A percentile compares a stretch with the other conserved stretches of the same genome.
phyloP scores from a whole-genome alignment of 2,888 invertebrate genomes.

The Prostheceraeus crozeri region DNA sequence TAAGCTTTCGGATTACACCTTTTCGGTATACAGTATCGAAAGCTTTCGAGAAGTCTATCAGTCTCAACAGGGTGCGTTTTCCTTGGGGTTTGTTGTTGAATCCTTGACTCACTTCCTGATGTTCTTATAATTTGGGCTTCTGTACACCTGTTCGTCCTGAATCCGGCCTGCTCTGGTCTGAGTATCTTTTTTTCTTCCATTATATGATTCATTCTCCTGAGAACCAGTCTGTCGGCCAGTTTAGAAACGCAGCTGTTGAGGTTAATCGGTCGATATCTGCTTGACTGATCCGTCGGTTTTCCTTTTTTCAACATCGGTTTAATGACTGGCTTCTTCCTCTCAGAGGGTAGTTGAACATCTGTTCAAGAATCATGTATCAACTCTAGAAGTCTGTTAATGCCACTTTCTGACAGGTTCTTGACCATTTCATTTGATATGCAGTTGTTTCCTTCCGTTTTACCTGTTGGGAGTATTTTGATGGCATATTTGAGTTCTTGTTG shows the following conservation, averaged over 20 bases:
- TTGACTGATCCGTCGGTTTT: not conserved
- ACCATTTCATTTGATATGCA: too few species aligned
- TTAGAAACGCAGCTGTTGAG: conserved; percentile 9
- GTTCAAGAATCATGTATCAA: not conserved
- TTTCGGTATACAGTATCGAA: conserved; percentile 1
- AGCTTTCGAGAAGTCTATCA: not conserved
- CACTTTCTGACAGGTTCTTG: too few species aligned
- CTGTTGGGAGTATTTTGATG: not conserved
- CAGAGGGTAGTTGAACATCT: not conserved
- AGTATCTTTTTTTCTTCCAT: not conserved
- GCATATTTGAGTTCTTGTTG: not conserved
- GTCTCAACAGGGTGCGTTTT: too few species aligned
- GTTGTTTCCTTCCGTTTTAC: not conserved
- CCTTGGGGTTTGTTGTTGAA: too few species aligned
- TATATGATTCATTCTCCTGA: not conserved
- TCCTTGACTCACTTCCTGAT: too few species aligned
- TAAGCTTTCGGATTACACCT: conserved; percentile 1
- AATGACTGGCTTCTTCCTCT: not conserved
- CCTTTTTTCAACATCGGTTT: not conserved
- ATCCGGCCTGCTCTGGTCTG: too few species aligned
- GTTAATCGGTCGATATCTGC: conserved; percentile 5
- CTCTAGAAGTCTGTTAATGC: not conserved
- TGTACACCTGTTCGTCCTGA: too few species aligned
- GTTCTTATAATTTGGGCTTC: too few species aligned
- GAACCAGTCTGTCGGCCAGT: conserved; percentile 8